These are phyloP conservation scores for Cerastis rubricosa DNA, from an alignment of 2,888 invertebrate species.

Conservation along the genomic window DNA sequence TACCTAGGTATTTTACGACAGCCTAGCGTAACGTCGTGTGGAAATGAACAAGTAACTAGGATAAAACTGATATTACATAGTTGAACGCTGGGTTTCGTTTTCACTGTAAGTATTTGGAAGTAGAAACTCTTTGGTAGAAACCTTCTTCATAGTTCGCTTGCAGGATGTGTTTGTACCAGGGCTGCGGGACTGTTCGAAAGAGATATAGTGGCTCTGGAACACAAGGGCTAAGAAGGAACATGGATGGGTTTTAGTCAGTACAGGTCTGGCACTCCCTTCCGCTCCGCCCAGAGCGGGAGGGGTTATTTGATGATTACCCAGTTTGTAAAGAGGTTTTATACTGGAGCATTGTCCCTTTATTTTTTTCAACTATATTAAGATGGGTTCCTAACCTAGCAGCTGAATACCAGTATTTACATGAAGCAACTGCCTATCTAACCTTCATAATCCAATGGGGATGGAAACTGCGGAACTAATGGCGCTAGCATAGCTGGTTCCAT, in stretches of 20 bases:
- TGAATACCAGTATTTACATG: not conserved
- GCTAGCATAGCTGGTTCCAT: too few relatives aligned
- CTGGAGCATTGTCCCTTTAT: not conserved
- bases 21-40: constrained; percentile 60
- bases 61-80: constrained; percentile 28
- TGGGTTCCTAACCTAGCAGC: not conserved
- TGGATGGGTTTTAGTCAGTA: too few relatives aligned
- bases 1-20: constrained; percentile 46
- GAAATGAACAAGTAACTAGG: constrained; percentile 40
- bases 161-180: too few relatives aligned
- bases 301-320: too few relatives aligned
- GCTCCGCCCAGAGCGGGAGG: too few relatives aligned
- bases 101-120: not conserved
- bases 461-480: too few relatives aligned
- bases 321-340: not conserved
- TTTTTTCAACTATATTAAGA: not conserved
- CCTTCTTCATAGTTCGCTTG: not conserved
- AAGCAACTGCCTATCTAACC: not conserved
- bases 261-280: too few relatives aligned
- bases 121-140: not conserved
- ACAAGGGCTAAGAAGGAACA: too few relatives aligned
- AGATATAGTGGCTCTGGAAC: too few relatives aligned
- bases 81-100: not conserved
- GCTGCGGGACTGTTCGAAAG: too few relatives aligned
- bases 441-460: not conserved